These are phyloP conservation scores for Pao palembangensis DNA, from an alignment of 2,113 vertebrate species.

Conservation along the genomic window DNA sequence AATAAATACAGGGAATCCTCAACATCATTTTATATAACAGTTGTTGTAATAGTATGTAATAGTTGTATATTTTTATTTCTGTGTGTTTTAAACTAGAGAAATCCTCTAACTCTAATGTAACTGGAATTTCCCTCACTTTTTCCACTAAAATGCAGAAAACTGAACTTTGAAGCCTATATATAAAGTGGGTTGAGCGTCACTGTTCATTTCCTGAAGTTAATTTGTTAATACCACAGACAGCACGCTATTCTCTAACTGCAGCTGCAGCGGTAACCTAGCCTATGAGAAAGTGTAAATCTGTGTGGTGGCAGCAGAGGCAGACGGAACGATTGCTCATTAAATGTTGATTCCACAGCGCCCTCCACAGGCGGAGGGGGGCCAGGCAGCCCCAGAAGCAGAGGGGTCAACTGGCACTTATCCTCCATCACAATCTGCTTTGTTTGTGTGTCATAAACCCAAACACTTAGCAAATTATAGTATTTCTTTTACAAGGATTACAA, in stretches of 20 bases:
- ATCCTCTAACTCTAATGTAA: too few relatives aligned
- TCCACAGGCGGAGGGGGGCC: conserved; percentile 65
- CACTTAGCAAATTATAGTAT: neutral
- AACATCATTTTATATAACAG: too few relatives aligned
- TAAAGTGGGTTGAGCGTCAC: conserved; percentile 43
- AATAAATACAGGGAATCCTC: too few relatives aligned
- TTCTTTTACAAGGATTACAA: neutral
- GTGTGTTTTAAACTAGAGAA: too few relatives aligned
- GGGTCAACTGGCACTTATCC: conserved; percentile 20
- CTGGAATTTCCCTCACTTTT: too few relatives aligned
- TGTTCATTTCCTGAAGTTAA: conserved; percentile 47
- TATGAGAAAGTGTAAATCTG: conserved; percentile 59
- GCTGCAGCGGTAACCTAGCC: conserved; percentile 42
- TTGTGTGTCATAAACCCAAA: neutral
- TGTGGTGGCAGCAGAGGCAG: neutral
- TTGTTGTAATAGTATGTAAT: too few relatives aligned
- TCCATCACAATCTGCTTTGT: neutral
- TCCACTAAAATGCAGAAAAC: conserved; percentile 19
- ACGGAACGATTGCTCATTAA: conserved; percentile 62
- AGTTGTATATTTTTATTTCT: too few relatives aligned
- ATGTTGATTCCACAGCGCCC: conserved; percentile 75
- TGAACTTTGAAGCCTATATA: conserved; percentile 12
- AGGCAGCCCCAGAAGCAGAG: conserved; percentile 23
- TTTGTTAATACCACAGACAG: conserved; percentile 56
- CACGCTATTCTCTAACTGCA: conserved; percentile 47